Conservation (phyloP, 2,113 vertebrate genomes). For the Tenrec ecaudatus region DNA sequence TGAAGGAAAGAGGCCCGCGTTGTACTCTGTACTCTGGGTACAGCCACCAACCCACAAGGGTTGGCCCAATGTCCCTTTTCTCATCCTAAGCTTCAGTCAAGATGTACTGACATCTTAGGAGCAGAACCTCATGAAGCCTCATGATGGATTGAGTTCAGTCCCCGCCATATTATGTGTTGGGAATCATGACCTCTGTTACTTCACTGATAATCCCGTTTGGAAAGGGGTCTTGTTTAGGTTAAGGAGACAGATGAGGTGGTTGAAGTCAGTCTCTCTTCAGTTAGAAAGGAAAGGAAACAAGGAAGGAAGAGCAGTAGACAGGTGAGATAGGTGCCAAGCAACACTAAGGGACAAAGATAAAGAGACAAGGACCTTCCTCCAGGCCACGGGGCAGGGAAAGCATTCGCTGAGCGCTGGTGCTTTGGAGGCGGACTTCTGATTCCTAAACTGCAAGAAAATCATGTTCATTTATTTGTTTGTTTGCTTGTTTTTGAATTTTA, state of each 20-base stretch:
- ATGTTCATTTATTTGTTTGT: too few species aligned
- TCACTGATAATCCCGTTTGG: not conserved
- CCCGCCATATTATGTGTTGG: too few species aligned
- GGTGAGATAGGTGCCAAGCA: not conserved
- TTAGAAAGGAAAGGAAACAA: not conserved
- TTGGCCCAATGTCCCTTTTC: constrained; percentile 13
- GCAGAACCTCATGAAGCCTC: not conserved
- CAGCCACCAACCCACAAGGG: constrained; percentile 2
- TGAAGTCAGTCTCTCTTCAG: not conserved
- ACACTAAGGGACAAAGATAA: too few species aligned
- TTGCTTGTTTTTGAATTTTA: too few species aligned
- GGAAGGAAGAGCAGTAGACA: not conserved
- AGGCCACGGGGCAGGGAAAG: too few species aligned
- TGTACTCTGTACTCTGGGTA: constrained; percentile 56
- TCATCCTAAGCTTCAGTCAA: constrained; percentile 40
- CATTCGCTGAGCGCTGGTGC: too few species aligned
- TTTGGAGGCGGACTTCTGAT: too few species aligned
- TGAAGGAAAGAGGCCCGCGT: constrained; percentile 32
- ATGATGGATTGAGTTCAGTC: not conserved
- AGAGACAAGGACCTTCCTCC: too few species aligned
- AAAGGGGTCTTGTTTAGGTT: not conserved
- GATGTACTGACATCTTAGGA: not conserved
- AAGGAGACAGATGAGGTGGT: not conserved
- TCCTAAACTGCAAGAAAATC: too few species aligned
- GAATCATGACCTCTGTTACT: too few species aligned